phyloP scores from a whole-genome alignment of 2,888 invertebrate genomes.

The Drosophila neoperkinsi region DNA sequence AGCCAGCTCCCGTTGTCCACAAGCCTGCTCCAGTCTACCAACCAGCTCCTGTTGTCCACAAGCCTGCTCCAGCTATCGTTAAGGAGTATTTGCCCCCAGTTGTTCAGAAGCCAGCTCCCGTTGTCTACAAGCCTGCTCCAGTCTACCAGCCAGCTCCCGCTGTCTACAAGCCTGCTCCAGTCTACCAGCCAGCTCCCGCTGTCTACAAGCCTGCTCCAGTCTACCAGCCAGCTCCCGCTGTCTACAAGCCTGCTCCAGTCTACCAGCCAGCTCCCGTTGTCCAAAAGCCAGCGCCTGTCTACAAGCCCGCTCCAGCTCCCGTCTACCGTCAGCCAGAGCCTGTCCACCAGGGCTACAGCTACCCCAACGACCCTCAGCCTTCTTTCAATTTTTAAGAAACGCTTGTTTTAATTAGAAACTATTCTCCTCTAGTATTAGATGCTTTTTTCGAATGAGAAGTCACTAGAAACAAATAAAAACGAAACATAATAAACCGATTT shows the following conservation, averaged over 20 bases:
- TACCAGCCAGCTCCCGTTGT: background rate
- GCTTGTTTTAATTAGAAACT: constrained; percentile 53
- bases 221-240: background rate
- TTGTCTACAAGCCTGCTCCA: constrained; percentile 4
- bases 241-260: constrained; percentile 17
- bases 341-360: constrained; percentile 71
- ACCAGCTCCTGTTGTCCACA: no score
- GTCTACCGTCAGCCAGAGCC: constrained; percentile 43
- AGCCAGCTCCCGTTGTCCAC: no score
- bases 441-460: constrained; percentile 41
- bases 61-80: no score
- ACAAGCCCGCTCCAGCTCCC: constrained; percentile 15
- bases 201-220: constrained; percentile 14
- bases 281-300: constrained; percentile 21
- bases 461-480: constrained; percentile 41
- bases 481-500: constrained; percentile 9
- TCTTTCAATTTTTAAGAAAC: constrained; percentile 75
- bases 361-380: constrained; percentile 82
- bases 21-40: no score
- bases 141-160: background rate
- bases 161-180: background rate
- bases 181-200: constrained; percentile 15
- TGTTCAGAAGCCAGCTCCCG: constrained; percentile 2
- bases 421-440: constrained; percentile 76
- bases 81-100: no score